Base-by-base conservation (phyloP, 1,140 invertebrate genomes). In the Trichonephila inaurata region DNA sequence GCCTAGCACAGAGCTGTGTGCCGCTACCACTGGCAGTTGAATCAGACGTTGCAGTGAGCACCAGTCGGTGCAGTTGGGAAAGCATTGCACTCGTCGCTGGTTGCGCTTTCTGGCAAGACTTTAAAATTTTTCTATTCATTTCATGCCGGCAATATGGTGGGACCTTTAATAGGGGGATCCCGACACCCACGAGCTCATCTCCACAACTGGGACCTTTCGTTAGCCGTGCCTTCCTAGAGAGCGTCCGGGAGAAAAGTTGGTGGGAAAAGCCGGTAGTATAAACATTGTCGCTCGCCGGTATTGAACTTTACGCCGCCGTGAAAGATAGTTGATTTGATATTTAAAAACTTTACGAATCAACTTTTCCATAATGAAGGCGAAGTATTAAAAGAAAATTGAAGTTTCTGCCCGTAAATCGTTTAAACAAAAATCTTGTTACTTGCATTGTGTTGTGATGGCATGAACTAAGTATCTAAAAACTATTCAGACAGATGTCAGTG, bases 101-200 rank as follows among this genome's bases (percentile, higher is more conserved):
- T 51, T 33, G 62, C 81, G 44, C 24, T 51, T 82, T 14, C n/a
- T 18, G 66, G 24, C 24, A 82, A 58, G 66, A 77, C 64, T 72
- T n/a, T 24, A 24, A 64, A 24, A 58, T 77, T 89, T 72, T 28
- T 77, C 66, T 24, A 7, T 14, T 51, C 72, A 77, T 77, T 61
- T 12, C 58, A 60, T 24, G 72, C 60, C 82, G 90, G 90, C 90
- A 92, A 92, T 92, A 92, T 92, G 90, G 90, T 60, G 77, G 90
- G 90, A 85, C 89, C 58, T 40, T 64, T 24, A 60, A 66, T 62
- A 18, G 61, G 81, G 81, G 81, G n/a, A 24, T 64, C 61, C 61
- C 5, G 60, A 62, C 89, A 81, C 60, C 51, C n/a, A 33, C 16
- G 60, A n/a, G 12, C 72, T 51, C 88, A 89, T 62, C 8, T 28